Evolutionary conservation across 1,140 invertebrate species (phyloP).

Genomic region (Bombyx mori): DNA sequence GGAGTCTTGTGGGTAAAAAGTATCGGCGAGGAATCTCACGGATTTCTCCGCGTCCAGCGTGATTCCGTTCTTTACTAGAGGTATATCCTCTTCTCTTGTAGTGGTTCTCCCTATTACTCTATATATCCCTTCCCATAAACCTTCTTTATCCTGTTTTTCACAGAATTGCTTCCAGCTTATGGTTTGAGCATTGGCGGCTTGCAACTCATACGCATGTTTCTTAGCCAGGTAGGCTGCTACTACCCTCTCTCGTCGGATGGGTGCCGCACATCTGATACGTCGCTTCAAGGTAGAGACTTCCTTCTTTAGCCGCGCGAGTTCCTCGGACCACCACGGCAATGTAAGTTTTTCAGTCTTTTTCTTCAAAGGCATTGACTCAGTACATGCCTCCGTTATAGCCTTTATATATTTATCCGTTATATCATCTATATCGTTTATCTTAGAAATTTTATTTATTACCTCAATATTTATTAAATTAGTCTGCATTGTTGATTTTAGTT

Average conservation of each 20-base stretch:
- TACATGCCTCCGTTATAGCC: too few species aligned
- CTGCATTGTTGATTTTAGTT: conserved; percentile 2
- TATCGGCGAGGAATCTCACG: not conserved
- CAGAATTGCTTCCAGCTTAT: not conserved
- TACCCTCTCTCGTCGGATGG: not conserved
- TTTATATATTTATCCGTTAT: conserved; percentile 2
- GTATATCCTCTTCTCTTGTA: not conserved
- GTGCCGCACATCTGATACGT: conserved; percentile 2
- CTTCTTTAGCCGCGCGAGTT: conserved; percentile 3
- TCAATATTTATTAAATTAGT: conserved; percentile 5
- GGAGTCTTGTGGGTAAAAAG: conserved; percentile 1
- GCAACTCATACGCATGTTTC: not conserved
- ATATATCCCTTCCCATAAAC: not conserved
- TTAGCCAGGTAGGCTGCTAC: conserved; percentile 5
- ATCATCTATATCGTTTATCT: not conserved
- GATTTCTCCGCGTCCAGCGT: not conserved
- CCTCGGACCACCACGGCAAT: conserved; percentile 10
- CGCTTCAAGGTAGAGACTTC: not conserved
- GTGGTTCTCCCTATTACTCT: not conserved
- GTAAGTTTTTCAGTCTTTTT: conserved; percentile 1
- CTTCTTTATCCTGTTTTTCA: not conserved
- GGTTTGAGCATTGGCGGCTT: not conserved
- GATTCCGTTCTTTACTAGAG: not conserved
- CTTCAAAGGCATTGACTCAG: not conserved
- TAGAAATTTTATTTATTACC: conserved; percentile 6